Evolutionary conservation across 37 sponge, comb jelly and placozoan species (phyloP).

Genomic region (Spongilla lacustris): DNA sequence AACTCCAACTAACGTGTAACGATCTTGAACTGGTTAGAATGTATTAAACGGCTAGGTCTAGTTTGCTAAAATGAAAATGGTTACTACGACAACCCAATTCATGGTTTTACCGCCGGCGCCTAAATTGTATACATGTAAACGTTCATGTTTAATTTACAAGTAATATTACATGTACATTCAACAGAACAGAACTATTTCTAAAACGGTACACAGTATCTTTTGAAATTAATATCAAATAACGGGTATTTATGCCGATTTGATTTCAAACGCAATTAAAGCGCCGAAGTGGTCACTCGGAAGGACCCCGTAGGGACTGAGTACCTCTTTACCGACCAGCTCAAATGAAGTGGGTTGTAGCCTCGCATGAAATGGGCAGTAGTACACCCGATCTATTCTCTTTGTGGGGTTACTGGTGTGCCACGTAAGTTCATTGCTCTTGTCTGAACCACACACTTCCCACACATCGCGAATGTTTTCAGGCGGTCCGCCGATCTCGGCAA

Average conservation of each 20-base stretch:
- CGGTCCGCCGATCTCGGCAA: slow-evolving; percentile 4
- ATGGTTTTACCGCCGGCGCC: too few relatives aligned
- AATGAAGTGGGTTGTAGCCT: background rate
- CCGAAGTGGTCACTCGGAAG: slow-evolving; percentile 14
- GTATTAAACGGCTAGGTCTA: slow-evolving; percentile 10
- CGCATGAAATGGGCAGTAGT: background rate
- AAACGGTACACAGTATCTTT: too few relatives aligned
- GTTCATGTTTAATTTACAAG: too few relatives aligned
- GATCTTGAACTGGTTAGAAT: slow-evolving; percentile 52
- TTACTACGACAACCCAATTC: too few relatives aligned
- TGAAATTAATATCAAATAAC: too few relatives aligned
- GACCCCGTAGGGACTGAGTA: background rate
- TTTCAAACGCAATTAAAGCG: background rate
- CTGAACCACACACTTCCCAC: background rate
- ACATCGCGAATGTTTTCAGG: background rate
- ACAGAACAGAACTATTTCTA: too few relatives aligned
- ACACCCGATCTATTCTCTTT: background rate
- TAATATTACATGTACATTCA: too few relatives aligned
- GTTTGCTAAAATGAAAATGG: too few relatives aligned
- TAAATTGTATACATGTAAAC: too few relatives aligned
- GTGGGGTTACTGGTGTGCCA: slow-evolving; percentile 6
- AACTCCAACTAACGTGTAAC: slow-evolving; percentile 16
- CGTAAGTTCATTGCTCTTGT: background rate
- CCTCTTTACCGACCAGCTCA: slow-evolving; percentile 3
- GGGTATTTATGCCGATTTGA: background rate